phyloP scores from a whole-genome alignment of 1,140 invertebrate species.

The Solenopsis fugax region DNA sequence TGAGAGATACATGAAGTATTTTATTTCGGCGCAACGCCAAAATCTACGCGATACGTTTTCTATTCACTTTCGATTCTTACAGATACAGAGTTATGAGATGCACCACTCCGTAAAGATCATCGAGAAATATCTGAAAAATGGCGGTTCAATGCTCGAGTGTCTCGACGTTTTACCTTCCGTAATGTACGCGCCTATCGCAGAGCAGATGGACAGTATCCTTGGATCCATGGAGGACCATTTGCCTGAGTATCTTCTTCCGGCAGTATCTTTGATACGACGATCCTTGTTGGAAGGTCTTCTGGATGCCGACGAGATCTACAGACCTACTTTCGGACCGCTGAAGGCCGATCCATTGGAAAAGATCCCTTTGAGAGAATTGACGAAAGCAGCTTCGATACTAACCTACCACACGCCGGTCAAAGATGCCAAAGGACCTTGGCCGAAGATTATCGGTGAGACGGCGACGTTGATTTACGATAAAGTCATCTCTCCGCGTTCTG shows the following conservation, averaged over 20 bases:
- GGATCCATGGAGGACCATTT: constrained; percentile 47
- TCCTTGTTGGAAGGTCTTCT: neutral
- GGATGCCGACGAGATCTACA: constrained; percentile 49
- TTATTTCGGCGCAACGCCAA: neutral
- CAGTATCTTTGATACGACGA: constrained; percentile 42
- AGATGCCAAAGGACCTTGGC: constrained; percentile 1
- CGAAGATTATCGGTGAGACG: constrained; percentile 27
- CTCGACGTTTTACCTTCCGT: constrained; percentile 41
- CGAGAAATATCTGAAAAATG: constrained; percentile 53
- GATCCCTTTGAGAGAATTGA: constrained; percentile 33
- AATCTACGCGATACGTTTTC: neutral
- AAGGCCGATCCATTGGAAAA: constrained; percentile 48
- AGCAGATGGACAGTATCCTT: constrained; percentile 50
- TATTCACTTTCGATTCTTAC: neutral
- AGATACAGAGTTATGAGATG: constrained; percentile 53
- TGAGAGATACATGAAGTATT: neutral
- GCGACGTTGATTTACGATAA: constrained; percentile 2
- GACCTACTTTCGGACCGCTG: constrained; percentile 17
- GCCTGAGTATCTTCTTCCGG: constrained; percentile 43
- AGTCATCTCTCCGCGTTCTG: constrained; percentile 7
- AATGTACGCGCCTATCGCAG: constrained; percentile 1
- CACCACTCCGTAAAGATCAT: constrained; percentile 38
- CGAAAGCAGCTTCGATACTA: neutral
- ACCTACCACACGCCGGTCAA: neutral
- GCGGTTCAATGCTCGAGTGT: constrained; percentile 50